Evolutionary conservation across 2,797 vertebrate genomes (phyloP).

Genomic region (Pseudocheirus occidentalis): DNA sequence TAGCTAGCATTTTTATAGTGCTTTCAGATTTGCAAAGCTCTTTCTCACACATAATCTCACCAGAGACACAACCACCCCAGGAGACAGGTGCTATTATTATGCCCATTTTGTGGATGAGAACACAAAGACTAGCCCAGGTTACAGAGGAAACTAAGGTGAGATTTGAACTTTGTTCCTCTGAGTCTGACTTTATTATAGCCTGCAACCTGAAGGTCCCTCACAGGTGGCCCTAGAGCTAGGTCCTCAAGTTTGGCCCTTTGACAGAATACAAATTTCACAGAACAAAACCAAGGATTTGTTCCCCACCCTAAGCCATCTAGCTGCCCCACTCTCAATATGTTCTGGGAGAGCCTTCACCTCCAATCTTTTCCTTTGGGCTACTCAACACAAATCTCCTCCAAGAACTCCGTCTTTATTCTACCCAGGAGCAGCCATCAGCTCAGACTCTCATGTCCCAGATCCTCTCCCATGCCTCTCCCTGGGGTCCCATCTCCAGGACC

Average conservation of each 20-base stretch:
- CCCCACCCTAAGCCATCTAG: neutral
- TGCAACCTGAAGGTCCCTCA: no score
- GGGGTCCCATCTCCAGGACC: neutral
- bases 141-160: neutral
- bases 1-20: neutral
- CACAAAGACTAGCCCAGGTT: neutral
- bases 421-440: no score
- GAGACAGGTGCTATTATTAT: neutral
- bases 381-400: neutral
- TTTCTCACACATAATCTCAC: neutral
- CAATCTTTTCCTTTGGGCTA: neutral
- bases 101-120: neutral
- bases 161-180: neutral
- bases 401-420: neutral
- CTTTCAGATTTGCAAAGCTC: neutral
- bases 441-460: no score
- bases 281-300: no score
- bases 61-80: neutral
- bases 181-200: neutral
- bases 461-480: neutral
- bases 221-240: no score
- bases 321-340: neutral
- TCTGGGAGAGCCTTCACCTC: neutral
- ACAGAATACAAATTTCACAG: no score
- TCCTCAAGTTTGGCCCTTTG: no score